Evolutionary conservation across 2,113 vertebrate species (phyloP).

Genomic region (Pelecanoides urinatrix): DNA sequence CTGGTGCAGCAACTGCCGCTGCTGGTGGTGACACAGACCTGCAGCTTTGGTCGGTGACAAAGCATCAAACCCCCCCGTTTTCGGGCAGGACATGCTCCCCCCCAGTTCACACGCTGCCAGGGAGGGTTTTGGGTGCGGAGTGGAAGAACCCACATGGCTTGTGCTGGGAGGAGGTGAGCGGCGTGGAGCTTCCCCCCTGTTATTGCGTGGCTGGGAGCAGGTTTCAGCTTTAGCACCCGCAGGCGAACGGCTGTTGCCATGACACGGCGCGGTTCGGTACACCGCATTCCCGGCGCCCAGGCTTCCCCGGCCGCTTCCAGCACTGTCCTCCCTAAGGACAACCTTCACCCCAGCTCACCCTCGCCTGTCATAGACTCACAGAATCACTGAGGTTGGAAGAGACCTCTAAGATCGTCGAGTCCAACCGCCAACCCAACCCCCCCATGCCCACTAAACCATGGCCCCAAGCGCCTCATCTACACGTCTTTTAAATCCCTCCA

Average conservation of each 20-base stretch:
- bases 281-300: not conserved
- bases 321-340: fast-evolving
- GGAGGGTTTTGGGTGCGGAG: fast-evolving
- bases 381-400: too few species aligned
- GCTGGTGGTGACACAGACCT: not conserved
- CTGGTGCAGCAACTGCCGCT: not conserved
- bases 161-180: not conserved
- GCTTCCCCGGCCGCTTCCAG: not conserved
- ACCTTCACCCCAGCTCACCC: not conserved
- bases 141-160: not conserved
- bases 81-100: not conserved
- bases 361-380: too few species aligned
- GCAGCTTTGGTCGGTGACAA: not conserved
- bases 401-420: too few species aligned
- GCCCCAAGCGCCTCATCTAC: too few species aligned
- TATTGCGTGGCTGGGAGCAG: not conserved
- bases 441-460: too few species aligned
- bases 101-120: not conserved
- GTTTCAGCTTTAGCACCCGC: not conserved
- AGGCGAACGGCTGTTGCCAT: not conserved
- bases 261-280: not conserved
- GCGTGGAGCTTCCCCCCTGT: not conserved
- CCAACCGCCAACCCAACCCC: too few species aligned
- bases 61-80: not conserved
- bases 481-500: too few species aligned